phyloP scores from a whole-genome alignment of 2,113 vertebrate species.

The Chionodraco myersi region DNA sequence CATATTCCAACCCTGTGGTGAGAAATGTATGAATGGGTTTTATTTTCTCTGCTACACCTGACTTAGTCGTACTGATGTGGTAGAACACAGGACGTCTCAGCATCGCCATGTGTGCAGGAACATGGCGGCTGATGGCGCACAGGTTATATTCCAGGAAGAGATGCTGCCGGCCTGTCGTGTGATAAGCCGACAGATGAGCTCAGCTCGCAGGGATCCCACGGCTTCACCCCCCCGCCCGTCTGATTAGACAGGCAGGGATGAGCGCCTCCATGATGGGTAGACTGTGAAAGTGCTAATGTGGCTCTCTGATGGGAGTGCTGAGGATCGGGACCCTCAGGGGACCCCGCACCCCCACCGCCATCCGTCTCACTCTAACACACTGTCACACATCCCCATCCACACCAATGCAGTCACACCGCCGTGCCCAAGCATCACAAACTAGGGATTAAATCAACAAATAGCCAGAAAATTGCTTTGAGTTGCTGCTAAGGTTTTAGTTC shows the following conservation, averaged over 20 bases:
- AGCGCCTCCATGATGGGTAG: conserved; percentile 66
- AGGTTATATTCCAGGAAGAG: conserved; percentile 68
- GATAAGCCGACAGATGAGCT: conserved; percentile 76
- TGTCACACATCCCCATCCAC: conserved; percentile 44
- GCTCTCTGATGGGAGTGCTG: conserved; percentile 61
- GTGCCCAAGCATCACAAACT: conserved; percentile 73
- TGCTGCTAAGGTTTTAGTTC: conserved; percentile 82
- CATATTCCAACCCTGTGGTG: neutral
- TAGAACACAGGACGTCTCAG: conserved; percentile 24
- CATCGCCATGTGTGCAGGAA: conserved; percentile 27
- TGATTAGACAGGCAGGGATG: conserved; percentile 76
- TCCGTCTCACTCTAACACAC: conserved; percentile 22
- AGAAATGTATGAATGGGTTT: conserved; percentile 39
- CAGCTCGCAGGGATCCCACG: conserved; percentile 63
- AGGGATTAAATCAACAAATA: conserved; percentile 82
- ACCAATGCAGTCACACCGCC: conserved; percentile 42
- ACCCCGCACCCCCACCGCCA: neutral
- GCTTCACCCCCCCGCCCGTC: conserved; percentile 33
- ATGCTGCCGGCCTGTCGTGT: conserved; percentile 48
- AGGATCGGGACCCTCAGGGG: conserved; percentile 54
- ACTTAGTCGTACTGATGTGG: conserved; percentile 12
- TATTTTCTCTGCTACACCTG: conserved; percentile 28
- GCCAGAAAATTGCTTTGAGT: conserved; percentile 85
- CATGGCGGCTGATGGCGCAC: conserved; percentile 41
- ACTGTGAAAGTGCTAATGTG: conserved; percentile 63